These are phyloP conservation scores for Suillia variegata DNA, from an alignment of 2,888 invertebrate species.

Conservation along the genomic window DNA sequence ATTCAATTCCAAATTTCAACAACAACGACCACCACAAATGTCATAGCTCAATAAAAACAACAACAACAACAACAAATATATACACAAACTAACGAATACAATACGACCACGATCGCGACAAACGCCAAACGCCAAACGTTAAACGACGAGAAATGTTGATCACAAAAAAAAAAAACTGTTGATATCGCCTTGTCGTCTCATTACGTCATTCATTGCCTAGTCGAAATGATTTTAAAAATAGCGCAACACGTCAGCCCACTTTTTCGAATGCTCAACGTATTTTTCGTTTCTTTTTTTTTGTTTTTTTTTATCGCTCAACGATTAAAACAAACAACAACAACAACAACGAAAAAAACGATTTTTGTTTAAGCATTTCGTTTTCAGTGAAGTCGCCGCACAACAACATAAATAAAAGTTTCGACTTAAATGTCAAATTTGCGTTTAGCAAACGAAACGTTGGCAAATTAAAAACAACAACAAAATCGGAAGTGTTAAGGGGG, in stretches of 20 bases:
- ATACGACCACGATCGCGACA: background rate
- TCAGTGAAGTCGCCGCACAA: background rate
- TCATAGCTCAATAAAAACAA: slow-evolving; percentile 15
- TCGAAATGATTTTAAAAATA: slow-evolving; percentile 55
- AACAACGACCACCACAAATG: slow-evolving; percentile 25
- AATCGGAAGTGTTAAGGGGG: slow-evolving; percentile 1
- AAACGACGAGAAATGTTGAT: background rate
- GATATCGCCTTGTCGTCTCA: slow-evolving; percentile 18
- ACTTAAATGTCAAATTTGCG: background rate
- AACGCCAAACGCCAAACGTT: background rate
- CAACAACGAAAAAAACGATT: background rate
- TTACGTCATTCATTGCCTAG: slow-evolving; percentile 53
- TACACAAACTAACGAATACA: background rate
- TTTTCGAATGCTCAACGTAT: background rate
- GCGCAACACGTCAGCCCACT: slow-evolving; percentile 48
- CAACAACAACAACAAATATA: slow-evolving; percentile 24
- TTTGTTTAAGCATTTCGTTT: background rate
- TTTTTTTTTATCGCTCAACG: too few species aligned
- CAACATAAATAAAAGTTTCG: background rate
- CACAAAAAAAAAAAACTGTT: background rate
- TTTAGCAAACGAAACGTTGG: background rate
- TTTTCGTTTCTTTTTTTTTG: slow-evolving; percentile 1
- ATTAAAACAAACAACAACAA: too few species aligned
- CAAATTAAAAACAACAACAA: background rate
- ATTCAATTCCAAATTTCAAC: too few species aligned